phyloP scores from a whole-genome alignment of 2,797 vertebrate species.

The Hippocampus kuda region DNA sequence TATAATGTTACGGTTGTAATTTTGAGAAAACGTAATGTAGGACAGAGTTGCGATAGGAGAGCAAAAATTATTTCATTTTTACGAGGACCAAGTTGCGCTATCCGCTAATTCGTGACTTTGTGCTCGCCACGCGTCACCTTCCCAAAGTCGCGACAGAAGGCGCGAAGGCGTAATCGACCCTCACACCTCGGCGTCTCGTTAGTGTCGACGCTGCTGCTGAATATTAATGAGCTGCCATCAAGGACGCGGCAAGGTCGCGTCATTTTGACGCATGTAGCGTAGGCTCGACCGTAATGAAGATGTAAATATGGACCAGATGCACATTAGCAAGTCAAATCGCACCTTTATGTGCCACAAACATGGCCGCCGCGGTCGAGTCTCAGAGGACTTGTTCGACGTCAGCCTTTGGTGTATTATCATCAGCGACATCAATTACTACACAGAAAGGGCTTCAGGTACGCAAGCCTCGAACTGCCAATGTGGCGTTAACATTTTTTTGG shows the following conservation, averaged over 20 bases:
- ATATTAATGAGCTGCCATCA: conserved; percentile 66
- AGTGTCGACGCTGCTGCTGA: conserved; percentile 21
- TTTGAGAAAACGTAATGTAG: too few species aligned
- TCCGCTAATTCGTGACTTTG: neutral
- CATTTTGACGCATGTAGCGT: neutral
- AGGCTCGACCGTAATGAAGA: neutral
- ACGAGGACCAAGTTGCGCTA: neutral
- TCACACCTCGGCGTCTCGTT: conserved; percentile 1
- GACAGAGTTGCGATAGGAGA: too few species aligned
- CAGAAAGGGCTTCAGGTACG: neutral
- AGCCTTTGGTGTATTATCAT: neutral
- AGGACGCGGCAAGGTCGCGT: conserved; percentile 31
- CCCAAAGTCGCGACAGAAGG: neutral
- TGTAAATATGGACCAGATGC: conserved; percentile 61
- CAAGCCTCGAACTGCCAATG: too few species aligned
- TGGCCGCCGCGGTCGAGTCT: conserved; percentile 44
- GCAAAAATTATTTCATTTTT: too few species aligned
- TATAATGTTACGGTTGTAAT: too few species aligned
- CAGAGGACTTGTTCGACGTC: conserved; percentile 49
- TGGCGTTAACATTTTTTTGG: too few species aligned
- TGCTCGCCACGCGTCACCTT: neutral
- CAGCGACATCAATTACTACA: neutral
- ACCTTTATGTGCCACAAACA: conserved; percentile 50
- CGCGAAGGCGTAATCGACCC: neutral
- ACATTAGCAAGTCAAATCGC: conserved; percentile 67